Evolutionary conservation across 2,888 invertebrate species (phyloP), one percentile per base, ranked within the genome.

Genomic region (Steromphala cineraria): DNA sequence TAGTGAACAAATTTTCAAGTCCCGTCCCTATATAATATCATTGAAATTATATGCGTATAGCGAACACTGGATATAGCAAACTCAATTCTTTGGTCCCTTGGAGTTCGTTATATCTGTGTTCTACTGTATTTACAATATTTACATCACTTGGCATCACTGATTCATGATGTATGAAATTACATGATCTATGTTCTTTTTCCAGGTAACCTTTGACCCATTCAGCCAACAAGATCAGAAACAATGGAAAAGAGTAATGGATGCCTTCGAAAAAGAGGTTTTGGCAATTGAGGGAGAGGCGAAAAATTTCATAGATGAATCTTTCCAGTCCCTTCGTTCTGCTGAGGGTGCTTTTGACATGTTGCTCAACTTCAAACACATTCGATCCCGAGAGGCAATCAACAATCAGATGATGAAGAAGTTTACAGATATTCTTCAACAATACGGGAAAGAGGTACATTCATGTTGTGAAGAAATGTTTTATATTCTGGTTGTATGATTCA

Each of bases 151-250:
- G n/a, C n/a, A n/a, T n/a, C n/a, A n/a, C n/a, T n/a, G n/a, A n/a
- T n/a, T n/a, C n/a, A n/a, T n/a, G n/a, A n/a, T n/a, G n/a, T n/a
- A n/a, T n/a, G n/a, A n/a, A n/a, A n/a, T n/a, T n/a, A n/a, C n/a
- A n/a, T n/a, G n/a, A n/a, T 8, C 28, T 75, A 67, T 53, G 31
- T 81, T 24, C 79, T 17, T 81, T 83, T 84, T 83, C 4, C 95
- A 96, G 85, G 95, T 97, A 0, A 96, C 96, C 91, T 98, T 97
- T 92, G 97, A 98, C 91, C 95, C 97, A 15, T 98, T 97, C 91
- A 95, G 95, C 46, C 95, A 95, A 79, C 95, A 96, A 82, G 96
- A 96, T 87, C 96, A 96, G 90, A 96, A 97, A 90, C 96, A 96
- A 90, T 98, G 98, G 98, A 96, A 96, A 83, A 96, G 96, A 0